phyloP scores from a whole-genome alignment of 30 jellyfish, hydroid and myxozoan genomes.

The Chironex yamaguchii region DNA sequence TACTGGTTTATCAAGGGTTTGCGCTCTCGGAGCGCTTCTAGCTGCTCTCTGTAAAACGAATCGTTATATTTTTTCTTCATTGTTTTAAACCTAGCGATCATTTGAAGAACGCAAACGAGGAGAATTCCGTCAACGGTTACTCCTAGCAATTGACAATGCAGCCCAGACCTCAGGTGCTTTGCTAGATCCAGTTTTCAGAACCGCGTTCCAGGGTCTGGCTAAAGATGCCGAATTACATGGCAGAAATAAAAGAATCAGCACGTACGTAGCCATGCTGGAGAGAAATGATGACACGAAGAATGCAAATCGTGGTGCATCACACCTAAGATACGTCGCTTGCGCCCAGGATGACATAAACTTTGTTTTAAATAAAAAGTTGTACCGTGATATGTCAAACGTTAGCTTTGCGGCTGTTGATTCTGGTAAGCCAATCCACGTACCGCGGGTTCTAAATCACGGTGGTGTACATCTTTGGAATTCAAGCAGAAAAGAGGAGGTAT shows the following conservation, averaged over 20 bases:
- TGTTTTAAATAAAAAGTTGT: conserved; percentile 67
- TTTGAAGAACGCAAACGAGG: conserved; percentile 94
- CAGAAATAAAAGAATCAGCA: conserved; percentile 71
- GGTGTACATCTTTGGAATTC: conserved; percentile 96
- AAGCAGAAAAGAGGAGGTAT: conserved; percentile 78
- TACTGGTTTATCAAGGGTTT: too few species aligned
- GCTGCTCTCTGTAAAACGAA: too few species aligned
- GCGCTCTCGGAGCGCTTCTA: too few species aligned
- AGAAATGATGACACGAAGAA: conserved; percentile 52
- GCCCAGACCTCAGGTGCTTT: conserved; percentile 86
- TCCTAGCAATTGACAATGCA: conserved; percentile 66
- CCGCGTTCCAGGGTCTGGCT: conserved; percentile 69
- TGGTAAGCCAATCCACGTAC: conserved; percentile 96
- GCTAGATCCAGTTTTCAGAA: conserved; percentile 83
- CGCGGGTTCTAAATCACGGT: conserved; percentile 90
- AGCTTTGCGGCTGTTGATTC: conserved; percentile 86
- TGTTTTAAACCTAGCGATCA: conserved; percentile 71
- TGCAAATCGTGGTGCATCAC: conserved; percentile 54
- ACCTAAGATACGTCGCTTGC: conserved; percentile 87
- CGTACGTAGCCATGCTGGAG: conserved; percentile 85
- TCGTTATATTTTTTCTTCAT: not conserved
- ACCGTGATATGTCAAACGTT: conserved; percentile 86
- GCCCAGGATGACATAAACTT: conserved; percentile 71
- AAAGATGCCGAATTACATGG: conserved; percentile 88
- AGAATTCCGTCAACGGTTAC: conserved; percentile 79